A percentile compares a stretch with the other conserved stretches of the same genome.
phyloP scores from a whole-genome alignment of 1,140 invertebrate genomes.

The Drosophila sucinea region DNA sequence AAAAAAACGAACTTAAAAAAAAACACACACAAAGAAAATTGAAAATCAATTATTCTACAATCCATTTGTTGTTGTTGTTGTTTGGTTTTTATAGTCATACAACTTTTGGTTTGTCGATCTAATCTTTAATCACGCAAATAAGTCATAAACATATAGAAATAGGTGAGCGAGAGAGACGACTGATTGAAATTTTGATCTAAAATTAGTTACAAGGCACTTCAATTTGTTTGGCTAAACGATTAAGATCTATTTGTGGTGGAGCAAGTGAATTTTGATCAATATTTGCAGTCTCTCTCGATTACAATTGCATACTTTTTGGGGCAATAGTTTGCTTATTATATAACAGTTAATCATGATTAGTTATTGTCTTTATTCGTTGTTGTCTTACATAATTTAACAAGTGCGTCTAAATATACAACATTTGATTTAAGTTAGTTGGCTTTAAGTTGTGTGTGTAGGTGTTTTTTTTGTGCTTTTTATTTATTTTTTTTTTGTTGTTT shows the following conservation, averaged over 20 bases:
- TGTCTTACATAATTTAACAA: constrained; percentile 77
- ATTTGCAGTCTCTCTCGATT: neutral
- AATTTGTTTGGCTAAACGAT: no score
- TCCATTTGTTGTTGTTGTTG: neutral
- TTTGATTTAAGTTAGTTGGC: constrained; percentile 71
- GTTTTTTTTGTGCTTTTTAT: neutral
- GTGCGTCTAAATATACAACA: constrained; percentile 60
- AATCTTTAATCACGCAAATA: neutral
- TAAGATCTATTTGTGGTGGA: no score
- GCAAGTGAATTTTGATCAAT: neutral
- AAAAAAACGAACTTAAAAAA: neutral
- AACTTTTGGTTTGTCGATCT: neutral
- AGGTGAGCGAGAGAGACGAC: neutral
- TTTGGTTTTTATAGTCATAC: neutral
- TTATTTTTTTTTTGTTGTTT: neutral
- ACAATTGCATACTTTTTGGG: constrained; percentile 7
- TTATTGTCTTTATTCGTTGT: constrained; percentile 80
- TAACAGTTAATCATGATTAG: constrained; percentile 1
- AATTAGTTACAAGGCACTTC: neutral
- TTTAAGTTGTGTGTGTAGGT: constrained; percentile 31
- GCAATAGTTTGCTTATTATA: neutral
- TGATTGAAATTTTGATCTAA: constrained; percentile 4
- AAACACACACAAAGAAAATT: neutral
- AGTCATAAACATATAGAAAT: neutral
- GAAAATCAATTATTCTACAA: neutral